These are phyloP conservation scores for Congeria kusceri DNA, from an alignment of 2,888 invertebrate genomes.

Conservation along the genomic window DNA sequence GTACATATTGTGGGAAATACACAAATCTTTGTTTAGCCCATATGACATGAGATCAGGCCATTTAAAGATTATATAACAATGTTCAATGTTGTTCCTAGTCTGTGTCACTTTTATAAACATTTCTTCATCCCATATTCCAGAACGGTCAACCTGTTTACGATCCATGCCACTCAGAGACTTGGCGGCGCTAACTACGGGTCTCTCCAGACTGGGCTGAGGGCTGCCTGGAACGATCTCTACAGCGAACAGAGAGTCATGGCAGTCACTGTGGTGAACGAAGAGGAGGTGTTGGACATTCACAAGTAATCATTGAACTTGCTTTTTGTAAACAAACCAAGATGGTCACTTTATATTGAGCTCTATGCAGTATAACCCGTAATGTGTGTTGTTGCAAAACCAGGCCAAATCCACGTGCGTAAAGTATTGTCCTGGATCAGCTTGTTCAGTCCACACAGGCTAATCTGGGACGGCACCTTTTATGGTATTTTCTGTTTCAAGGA, in stretches of 20 bases:
- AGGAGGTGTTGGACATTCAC: conserved; percentile 46
- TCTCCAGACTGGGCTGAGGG: conserved; percentile 40
- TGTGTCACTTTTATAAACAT: too few relatives aligned
- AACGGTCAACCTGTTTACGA: conserved; percentile 52
- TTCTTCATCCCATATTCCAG: conserved; percentile 20
- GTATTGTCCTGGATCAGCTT: too few relatives aligned
- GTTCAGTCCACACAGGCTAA: too few relatives aligned
- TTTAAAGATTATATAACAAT: too few relatives aligned
- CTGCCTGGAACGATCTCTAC: conserved; percentile 58
- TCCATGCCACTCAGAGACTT: conserved; percentile 42
- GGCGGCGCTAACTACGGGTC: conserved; percentile 19
- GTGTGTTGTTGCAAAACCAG: background rate
- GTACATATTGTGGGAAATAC: too few relatives aligned
- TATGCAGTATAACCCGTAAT: too few relatives aligned
- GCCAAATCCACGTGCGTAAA: background rate
- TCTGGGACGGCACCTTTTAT: too few relatives aligned
- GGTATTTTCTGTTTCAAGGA: too few relatives aligned
- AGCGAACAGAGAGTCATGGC: conserved; percentile 12
- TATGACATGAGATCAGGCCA: too few relatives aligned
- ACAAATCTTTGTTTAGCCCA: too few relatives aligned
- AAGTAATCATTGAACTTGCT: conserved; percentile 24
- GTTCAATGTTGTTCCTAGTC: too few relatives aligned
- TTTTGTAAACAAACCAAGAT: background rate
- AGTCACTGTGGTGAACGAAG: conserved; percentile 39
- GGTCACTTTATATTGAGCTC: background rate